Evolutionary conservation across 2,888 invertebrate genomes (phyloP), one percentile per base, ranked within the genome.

Genomic region (Furcula furcula): DNA sequence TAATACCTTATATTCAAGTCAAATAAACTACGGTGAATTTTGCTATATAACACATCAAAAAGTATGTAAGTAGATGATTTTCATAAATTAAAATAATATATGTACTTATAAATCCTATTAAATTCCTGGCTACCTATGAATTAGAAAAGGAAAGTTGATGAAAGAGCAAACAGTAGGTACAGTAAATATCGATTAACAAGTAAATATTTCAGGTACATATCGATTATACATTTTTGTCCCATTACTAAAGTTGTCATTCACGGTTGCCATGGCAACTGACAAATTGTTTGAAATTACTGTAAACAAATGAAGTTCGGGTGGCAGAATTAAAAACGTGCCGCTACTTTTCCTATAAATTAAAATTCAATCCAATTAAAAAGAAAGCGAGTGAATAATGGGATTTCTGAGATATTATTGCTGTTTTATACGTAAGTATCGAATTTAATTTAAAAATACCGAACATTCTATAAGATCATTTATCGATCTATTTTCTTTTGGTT

Each of bases 271-370:
- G 65, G 67, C 51, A 72, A 86, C 83, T 31, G 51, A 40, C 63
- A 63, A 52, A 47, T 72, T 86, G 84, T 84, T 87, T 79, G 50
- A 70, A n/a, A n/a, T 66, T 63, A 63, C 58, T 43, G 80, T 85
- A 86, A 86, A 88, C 87, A 87, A 87, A 83, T 81, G 86, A 88
- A 78, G 58, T 65, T 64, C 77, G 76, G 62, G 61, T 58, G 62
- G 54, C 65, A 60, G 59, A 62, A 46, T 58, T 65, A 62, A 66
- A n/a, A 74, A 74, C 64, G 71, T 73, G 67, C 55, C 59, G 45
- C 54, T 59, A 48, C 60, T 70, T 61, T 45, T 46, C 53, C 52
- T 51, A 57, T 55, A 60, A 55, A 55, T 41, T 48, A 61, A 52
- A 47, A 46, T 31, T 31, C 39, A 50, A 46, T 42, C 45, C 36